These are phyloP conservation scores for Bhutanitis thaidina DNA, from an alignment of 2,888 invertebrate genomes.

Conservation along the genomic window DNA sequence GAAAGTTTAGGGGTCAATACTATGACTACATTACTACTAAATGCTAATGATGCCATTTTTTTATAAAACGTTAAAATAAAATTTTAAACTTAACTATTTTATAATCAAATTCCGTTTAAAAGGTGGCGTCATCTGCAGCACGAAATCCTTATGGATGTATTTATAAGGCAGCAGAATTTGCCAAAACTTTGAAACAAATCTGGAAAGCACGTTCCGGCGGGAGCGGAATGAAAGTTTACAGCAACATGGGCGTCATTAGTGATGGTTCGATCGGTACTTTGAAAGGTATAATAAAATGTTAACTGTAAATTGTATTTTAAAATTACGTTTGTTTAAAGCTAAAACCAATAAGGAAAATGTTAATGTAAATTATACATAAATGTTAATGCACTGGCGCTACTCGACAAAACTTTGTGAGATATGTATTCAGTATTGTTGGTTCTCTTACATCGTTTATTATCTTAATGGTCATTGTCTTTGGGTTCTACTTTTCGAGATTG, in stretches of 20 bases:
- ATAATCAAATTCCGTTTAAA: constrained; percentile 18
- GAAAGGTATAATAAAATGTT: constrained; percentile 44
- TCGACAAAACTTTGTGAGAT: too few species aligned
- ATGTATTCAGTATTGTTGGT: too few species aligned
- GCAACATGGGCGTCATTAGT: constrained; percentile 58
- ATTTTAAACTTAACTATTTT: constrained; percentile 1
- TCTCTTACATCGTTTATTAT: too few species aligned
- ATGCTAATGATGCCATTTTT: too few species aligned
- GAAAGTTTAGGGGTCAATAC: too few species aligned
- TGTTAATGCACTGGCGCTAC: too few species aligned
- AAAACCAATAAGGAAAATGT: too few species aligned
- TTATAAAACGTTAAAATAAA: too few species aligned
- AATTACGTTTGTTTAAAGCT: not conserved
- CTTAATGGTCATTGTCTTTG: too few species aligned
- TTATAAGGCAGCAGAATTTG: constrained; percentile 48
- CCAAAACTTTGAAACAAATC: constrained; percentile 43
- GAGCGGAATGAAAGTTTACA: constrained; percentile 31
- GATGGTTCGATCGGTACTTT: constrained; percentile 59
- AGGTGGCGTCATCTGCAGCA: constrained; percentile 37
- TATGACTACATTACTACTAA: too few species aligned
- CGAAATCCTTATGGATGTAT: constrained; percentile 61
- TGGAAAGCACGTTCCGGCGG: constrained; percentile 43
- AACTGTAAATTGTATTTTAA: not conserved
- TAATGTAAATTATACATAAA: too few species aligned
- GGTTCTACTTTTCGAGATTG: too few species aligned